Percentiles rank a stretch among this genome's conserved stretches.
These are phyloP conservation scores for Nomada flava DNA, from an alignment of 2,888 invertebrate genomes.

Conservation along the genomic window DNA sequence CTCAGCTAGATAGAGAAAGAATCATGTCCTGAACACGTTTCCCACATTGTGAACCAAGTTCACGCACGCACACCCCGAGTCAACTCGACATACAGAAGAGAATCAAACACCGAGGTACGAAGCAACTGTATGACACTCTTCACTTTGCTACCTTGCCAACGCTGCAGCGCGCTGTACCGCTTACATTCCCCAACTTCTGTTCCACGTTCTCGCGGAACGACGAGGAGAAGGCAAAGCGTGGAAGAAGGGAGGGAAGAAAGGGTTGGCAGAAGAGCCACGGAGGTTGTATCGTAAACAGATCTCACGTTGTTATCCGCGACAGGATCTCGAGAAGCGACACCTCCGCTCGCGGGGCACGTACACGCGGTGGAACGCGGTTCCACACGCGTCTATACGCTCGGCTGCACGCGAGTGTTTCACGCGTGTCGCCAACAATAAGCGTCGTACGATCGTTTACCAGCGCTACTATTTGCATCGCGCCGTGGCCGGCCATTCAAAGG, in stretches of 20 bases:
- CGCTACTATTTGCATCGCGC: conserved; percentile 50
- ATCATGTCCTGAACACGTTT: no score
- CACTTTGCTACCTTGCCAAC: no score
- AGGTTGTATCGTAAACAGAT: conserved; percentile 66
- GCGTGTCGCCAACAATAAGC: conserved; percentile 57
- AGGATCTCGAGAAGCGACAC: conserved; percentile 62
- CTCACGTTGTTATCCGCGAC: conserved; percentile 63
- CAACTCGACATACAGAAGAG: no score
- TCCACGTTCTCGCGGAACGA: conserved; percentile 14
- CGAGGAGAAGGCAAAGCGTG: conserved; percentile 33
- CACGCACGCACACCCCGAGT: no score
- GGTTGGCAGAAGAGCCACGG: conserved; percentile 42
- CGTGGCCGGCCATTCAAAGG: conserved; percentile 41
- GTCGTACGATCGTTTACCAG: conserved; percentile 44
- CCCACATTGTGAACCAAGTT: no score
- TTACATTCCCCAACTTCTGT: neutral
- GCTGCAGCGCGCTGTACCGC: neutral
- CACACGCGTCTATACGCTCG: conserved; percentile 28
- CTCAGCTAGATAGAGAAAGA: no score
- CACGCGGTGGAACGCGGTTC: conserved; percentile 31
- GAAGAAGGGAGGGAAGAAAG: conserved; percentile 40
- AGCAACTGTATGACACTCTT: no score
- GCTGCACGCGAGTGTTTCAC: conserved; percentile 48
- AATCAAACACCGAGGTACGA: no score
- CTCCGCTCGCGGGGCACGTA: conserved; percentile 45